Evolutionary conservation across 53 echinoderm and acorn worm species (phyloP).

Genomic region (Echinarachnius parma): DNA sequence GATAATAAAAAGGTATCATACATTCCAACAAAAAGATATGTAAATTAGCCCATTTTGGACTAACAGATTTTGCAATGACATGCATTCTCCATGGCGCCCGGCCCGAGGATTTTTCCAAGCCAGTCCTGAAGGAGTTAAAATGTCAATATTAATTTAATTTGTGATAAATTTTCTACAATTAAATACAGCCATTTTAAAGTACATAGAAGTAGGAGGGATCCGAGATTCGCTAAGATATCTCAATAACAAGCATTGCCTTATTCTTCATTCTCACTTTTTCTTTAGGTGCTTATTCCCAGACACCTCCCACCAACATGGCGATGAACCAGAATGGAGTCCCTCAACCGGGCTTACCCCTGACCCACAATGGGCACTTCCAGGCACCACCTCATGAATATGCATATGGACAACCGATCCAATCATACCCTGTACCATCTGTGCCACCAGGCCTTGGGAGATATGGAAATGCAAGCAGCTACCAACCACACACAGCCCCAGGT

Average conservation of each 20-base stretch:
- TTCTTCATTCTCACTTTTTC: neutral
- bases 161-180: neutral
- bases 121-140: neutral
- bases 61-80: too few species aligned
- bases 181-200: neutral
- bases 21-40: too few species aligned
- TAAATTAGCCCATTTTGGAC: too few species aligned
- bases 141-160: neutral
- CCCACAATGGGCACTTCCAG: neutral
- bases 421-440: neutral
- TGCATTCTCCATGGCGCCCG: too few species aligned
- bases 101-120: neutral
- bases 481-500: neutral
- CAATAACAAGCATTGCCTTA: too few species aligned
- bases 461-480: neutral
- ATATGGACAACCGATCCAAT: neutral
- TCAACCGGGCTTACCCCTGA: neutral
- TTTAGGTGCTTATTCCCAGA: neutral
- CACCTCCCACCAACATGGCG: neutral
- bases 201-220: neutral
- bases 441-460: slow-evolving; percentile 1
- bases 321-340: neutral
- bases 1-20: too few species aligned
- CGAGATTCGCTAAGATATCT: too few species aligned
- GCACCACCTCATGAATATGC: slow-evolving; percentile 12